A percentile compares a stretch with the other conserved stretches of the same genome.
Evolutionary conservation across 2,888 invertebrate species (phyloP).

Genomic region (Nephrocerus scutellatus): DNA sequence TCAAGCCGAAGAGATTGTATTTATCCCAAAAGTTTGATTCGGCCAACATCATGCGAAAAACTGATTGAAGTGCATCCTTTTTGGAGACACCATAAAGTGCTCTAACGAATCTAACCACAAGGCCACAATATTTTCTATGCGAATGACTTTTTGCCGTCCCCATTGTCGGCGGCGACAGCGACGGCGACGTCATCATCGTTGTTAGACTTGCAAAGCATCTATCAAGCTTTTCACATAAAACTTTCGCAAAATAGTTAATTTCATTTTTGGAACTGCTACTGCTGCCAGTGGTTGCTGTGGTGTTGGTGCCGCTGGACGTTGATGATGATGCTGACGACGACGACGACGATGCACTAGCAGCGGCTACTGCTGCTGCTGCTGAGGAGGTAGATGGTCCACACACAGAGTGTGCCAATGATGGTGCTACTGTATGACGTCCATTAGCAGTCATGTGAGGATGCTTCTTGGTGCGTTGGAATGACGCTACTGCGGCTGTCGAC

Average conservation of each 20-base stretch:
- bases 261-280: no score
- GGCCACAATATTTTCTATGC: conserved; percentile 33
- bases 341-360: conserved; percentile 12
- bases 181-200: conserved; percentile 21
- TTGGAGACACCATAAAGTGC: conserved; percentile 40
- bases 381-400: conserved; percentile 39
- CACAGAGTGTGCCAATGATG: conserved; percentile 12
- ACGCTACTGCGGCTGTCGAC: conserved; percentile 17
- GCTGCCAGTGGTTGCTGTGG: conserved; percentile 18
- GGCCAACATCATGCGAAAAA: conserved; percentile 36
- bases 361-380: conserved; percentile 26
- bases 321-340: conserved; percentile 16
- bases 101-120: conserved; percentile 40
- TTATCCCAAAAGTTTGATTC: conserved; percentile 43
- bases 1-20: conserved; percentile 31
- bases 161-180: neutral
- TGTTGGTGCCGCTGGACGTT: conserved; percentile 18
- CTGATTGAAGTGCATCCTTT: conserved; percentile 39
- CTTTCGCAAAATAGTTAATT: conserved; percentile 46
- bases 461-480: conserved; percentile 20
- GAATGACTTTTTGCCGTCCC: conserved; percentile 9
- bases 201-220: conserved; percentile 35
- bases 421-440: conserved; percentile 18
- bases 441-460: no score
- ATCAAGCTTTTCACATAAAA: conserved; percentile 43